Base-by-base conservation (phyloP, 2,797 vertebrate genomes). In the Clarias laeviceps region DNA sequence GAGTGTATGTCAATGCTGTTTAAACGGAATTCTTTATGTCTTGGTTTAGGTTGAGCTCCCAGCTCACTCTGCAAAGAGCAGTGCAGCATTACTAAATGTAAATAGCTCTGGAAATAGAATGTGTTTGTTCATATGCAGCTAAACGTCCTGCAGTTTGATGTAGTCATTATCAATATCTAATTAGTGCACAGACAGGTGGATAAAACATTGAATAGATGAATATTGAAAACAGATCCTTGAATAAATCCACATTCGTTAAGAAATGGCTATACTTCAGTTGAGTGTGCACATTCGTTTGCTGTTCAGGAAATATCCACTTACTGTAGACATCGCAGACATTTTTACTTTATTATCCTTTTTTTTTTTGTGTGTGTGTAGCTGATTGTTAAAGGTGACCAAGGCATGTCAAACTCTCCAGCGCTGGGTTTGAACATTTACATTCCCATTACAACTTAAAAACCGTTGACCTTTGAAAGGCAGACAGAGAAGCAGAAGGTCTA, bases 401-500 rank as follows among this genome's bases (percentile, higher is more conserved):
- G 83, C 87, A 87, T 85, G 78, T 88, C 83, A 83, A 87, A 85
- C 66, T 88, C 76, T 84, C 40, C 69, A 40, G 54, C 45, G 76
- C 76, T 82, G 24, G 29, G 24, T 87, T 59, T 69, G 86, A 87
- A 82, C 82, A 73, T 87, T 90, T 87, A 57, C 8, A 54, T 68
- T 82, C 82, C 68, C 66, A 84, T 87, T 84, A 82, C 69, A 84
- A 62, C 68, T 86, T 88, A 82, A 88, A 90, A 88, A 87, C 82
- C 82, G 85, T 88, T 88, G 82, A 85, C 87, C 85, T 88, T 88
- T 88, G 86, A 88, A 86, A 79, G 50, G 27, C 84, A 86, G 83
- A 79, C 37, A 18, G 76, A 45, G 29, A 82, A 83, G 65, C 62
- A 29, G 86, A 84, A 85, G 86, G 84, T 84, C 84, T 86, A 45